A percentile compares a stretch with the other conserved stretches of the same genome.
Evolutionary conservation across 2,888 invertebrate genomes (phyloP).

Genomic region (Zygogramma bicolorata): DNA sequence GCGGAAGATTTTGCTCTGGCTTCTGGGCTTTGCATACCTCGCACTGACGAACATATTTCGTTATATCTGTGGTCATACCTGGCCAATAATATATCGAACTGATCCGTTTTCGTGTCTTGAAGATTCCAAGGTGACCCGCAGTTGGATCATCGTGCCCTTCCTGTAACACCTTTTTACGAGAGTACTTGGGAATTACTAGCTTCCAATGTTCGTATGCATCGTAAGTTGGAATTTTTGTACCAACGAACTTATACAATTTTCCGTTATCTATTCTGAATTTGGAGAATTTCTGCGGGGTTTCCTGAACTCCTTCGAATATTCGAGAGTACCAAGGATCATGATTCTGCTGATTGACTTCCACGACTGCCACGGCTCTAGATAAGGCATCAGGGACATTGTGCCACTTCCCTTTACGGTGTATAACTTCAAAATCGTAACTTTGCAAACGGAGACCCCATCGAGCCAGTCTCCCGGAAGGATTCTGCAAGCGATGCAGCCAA

Average conservation of each 20-base stretch:
- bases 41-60: not conserved
- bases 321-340: constrained; percentile 24
- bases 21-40: not conserved
- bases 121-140: not conserved
- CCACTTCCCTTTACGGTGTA: constrained; percentile 11
- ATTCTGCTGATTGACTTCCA: not conserved
- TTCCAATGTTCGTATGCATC: not conserved
- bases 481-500: constrained; percentile 13
- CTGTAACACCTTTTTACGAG: not conserved
- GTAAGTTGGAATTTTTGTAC: not conserved
- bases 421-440: constrained; percentile 13
- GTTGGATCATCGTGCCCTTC: not conserved
- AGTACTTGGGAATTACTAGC: not conserved
- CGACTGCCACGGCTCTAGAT: not conserved
- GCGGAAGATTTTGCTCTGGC: not conserved
- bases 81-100: not conserved
- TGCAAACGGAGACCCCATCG: constrained; percentile 16
- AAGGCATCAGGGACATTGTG: constrained; percentile 6
- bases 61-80: not conserved
- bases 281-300: constrained; percentile 28
- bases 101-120: not conserved
- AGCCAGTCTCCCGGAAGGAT: constrained; percentile 21
- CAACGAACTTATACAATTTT: constrained; percentile 29
- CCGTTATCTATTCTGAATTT: constrained; percentile 32
- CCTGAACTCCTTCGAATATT: constrained; percentile 7